These are phyloP conservation scores for Danio jaintianensis DNA, from an alignment of 2,797 vertebrate genomes.

Conservation along the genomic window DNA sequence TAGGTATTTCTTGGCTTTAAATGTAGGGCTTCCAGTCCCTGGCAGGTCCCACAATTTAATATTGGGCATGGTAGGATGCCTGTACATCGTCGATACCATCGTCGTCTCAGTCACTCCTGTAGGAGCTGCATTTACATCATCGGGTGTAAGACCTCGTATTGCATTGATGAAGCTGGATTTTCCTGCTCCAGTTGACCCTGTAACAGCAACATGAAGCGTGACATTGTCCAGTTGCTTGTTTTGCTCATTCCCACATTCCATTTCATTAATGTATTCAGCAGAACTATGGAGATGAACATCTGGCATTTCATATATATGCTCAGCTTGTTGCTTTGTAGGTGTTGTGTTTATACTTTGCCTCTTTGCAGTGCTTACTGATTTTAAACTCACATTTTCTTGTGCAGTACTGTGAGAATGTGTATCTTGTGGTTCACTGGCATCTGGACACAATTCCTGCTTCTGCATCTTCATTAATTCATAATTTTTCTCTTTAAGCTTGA, in stretches of 20 bases:
- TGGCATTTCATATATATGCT: slow-evolving; percentile 12
- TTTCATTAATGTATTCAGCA: background rate
- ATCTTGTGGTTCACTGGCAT: background rate
- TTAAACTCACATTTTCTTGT: background rate
- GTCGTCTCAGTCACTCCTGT: slow-evolving; percentile 57
- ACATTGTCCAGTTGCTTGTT: slow-evolving; percentile 38
- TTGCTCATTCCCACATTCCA: background rate
- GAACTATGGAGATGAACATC: background rate
- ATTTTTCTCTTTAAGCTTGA: background rate
- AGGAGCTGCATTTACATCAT: slow-evolving; percentile 45
- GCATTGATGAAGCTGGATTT: slow-evolving; percentile 57
- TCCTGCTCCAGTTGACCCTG: slow-evolving; percentile 51
- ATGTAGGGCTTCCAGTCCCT: slow-evolving; percentile 55
- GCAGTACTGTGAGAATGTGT: background rate
- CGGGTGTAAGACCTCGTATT: slow-evolving; percentile 33
- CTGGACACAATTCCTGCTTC: background rate
- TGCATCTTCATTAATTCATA: background rate
- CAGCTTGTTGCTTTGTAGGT: background rate
- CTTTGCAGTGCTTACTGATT: background rate
- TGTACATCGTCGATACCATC: slow-evolving; percentile 21
- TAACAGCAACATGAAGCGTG: slow-evolving; percentile 54
- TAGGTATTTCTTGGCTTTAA: slow-evolving; percentile 57
- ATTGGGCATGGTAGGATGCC: slow-evolving; percentile 54
- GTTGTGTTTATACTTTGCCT: background rate
- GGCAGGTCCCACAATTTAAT: slow-evolving; percentile 65